These are phyloP conservation scores for Catharus ustulatus DNA, from an alignment of 2,797 vertebrate genomes.

Conservation along the genomic window DNA sequence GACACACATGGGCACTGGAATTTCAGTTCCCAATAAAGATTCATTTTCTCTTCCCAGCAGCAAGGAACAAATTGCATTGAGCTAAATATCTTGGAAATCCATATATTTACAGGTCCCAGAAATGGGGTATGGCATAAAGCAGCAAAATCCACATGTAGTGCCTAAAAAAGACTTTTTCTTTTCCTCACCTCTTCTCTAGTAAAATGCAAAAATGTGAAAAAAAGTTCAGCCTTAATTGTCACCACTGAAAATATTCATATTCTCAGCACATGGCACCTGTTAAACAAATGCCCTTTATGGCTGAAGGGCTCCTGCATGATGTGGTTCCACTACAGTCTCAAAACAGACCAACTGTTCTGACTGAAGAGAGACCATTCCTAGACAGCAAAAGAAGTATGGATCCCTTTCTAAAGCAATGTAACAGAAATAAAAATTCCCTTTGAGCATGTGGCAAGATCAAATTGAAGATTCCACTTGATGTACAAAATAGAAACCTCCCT, in stretches of 20 bases:
- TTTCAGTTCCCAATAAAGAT: neutral
- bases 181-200: neutral
- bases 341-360: neutral
- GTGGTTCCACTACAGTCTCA: neutral
- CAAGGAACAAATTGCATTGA: neutral
- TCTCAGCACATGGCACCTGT: neutral
- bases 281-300: neutral
- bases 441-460: neutral
- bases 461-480: neutral
- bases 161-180: neutral
- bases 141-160: neutral
- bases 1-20: rapidly evolving
- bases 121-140: neutral
- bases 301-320: neutral
- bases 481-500: neutral
- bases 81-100: neutral
- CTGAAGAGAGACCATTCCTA: neutral
- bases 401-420: neutral
- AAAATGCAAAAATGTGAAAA: neutral
- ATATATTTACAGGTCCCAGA: neutral
- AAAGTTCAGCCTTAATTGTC: neutral
- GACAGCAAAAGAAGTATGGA: neutral
- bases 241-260: neutral
- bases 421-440: neutral
- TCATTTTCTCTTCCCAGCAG: neutral